Percentiles rank a stretch among this genome's conserved stretches.
These are phyloP conservation scores for Melanotaenia parkinsoni DNA, from an alignment of 2,797 vertebrate species.

Conservation along the genomic window DNA sequence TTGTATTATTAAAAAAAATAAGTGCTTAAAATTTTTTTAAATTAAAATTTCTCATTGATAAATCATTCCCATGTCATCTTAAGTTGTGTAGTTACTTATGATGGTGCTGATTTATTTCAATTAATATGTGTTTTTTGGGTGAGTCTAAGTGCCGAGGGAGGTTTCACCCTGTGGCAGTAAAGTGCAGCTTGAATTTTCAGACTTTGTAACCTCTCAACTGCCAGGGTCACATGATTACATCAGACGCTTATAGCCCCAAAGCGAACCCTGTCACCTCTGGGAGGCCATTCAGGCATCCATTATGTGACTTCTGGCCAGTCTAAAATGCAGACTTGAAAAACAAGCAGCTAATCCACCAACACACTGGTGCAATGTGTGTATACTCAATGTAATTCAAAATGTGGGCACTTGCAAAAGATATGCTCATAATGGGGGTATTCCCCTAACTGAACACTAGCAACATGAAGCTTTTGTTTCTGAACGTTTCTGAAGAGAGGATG, in stretches of 20 bases:
- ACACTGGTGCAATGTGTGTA: not conserved
- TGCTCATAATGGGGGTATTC: slow-evolving; percentile 61
- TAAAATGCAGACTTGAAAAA: slow-evolving; percentile 18
- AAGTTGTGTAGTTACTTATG: not conserved
- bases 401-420: slow-evolving; percentile 67
- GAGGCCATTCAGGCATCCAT: slow-evolving; percentile 9
- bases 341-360: slow-evolving; percentile 13
- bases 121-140: slow-evolving; percentile 22
- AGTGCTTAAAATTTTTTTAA: not conserved
- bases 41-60: not conserved
- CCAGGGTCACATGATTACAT: slow-evolving; percentile 66
- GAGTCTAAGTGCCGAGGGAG: slow-evolving; percentile 10
- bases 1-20: not conserved
- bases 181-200: slow-evolving; percentile 37
- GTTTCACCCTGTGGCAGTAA: slow-evolving; percentile 38
- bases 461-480: not conserved
- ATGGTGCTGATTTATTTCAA: not conserved
- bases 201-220: slow-evolving; percentile 52
- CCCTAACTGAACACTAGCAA: slow-evolving; percentile 68
- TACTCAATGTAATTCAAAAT: slow-evolving; percentile 22
- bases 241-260: slow-evolving; percentile 40
- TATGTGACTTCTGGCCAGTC: slow-evolving; percentile 27
- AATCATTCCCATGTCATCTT: slow-evolving; percentile 4
- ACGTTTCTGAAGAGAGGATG: slow-evolving; percentile 8
- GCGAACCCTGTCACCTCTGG: slow-evolving; percentile 36